A percentile compares a stretch with the other conserved stretches of the same genome.
Conservation (phyloP, 1,140 invertebrate genomes). For the Pollicipes pollicipes region DNA sequence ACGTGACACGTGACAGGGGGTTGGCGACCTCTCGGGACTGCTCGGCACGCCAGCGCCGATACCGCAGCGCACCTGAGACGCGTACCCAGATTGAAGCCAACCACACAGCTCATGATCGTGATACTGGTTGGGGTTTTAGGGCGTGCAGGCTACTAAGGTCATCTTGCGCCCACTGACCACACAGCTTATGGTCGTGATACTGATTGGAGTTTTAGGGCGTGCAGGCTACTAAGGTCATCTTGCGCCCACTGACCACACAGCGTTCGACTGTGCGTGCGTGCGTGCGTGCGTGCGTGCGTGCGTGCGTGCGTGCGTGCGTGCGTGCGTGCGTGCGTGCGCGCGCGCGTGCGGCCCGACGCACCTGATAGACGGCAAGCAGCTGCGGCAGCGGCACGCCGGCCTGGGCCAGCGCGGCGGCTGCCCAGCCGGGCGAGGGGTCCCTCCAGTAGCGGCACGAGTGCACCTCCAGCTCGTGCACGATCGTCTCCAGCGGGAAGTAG, state of each 20-base stretch:
- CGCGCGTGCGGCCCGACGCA: neutral
- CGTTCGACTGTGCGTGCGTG: neutral
- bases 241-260: neutral
- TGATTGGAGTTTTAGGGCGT: neutral
- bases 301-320: too few species aligned
- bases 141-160: too few species aligned
- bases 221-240: neutral
- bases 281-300: too few species aligned
- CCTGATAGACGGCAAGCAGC: constrained; percentile 1
- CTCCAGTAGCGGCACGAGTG: neutral
- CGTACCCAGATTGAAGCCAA: too few species aligned
- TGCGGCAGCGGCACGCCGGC: neutral
- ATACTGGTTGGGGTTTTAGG: too few species aligned
- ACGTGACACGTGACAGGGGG: neutral
- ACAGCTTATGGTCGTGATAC: too few species aligned
- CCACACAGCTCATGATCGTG: too few species aligned
- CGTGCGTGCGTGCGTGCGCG: too few species aligned
- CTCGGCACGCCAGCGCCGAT: too few species aligned
- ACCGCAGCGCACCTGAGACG: neutral
- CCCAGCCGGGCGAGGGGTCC: neutral
- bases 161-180: too few species aligned
- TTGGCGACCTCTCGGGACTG: neutral
- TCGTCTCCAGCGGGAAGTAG: neutral
- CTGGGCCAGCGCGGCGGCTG: neutral
- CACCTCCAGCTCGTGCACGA: neutral